Evolutionary conservation across 2,113 vertebrate species (phyloP).

Genomic region (Lepus timidus): DNA sequence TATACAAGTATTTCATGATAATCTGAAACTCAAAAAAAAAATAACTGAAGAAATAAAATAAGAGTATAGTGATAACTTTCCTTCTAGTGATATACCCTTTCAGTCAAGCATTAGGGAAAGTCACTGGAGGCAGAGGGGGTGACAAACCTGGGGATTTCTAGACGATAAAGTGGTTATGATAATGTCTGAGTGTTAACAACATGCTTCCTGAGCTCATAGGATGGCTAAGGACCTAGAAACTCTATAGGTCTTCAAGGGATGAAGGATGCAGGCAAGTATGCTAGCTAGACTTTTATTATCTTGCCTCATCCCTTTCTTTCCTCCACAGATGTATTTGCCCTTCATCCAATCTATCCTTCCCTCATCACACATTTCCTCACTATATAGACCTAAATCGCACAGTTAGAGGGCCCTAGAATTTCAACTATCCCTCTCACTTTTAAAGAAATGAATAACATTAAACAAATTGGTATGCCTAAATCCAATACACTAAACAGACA

Average conservation of each 20-base stretch:
- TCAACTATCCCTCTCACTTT: neutral
- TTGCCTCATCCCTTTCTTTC: neutral
- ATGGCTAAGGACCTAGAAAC: neutral
- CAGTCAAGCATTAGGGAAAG: neutral
- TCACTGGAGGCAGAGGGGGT: neutral
- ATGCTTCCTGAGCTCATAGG: neutral
- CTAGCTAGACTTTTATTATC: neutral
- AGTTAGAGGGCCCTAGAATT: neutral
- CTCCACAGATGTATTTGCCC: neutral
- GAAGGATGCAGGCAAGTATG: neutral
- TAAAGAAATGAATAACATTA: neutral
- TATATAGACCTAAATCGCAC: neutral
- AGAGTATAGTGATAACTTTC: neutral
- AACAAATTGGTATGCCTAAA: neutral
- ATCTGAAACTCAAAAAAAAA: no score
- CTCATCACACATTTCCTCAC: neutral
- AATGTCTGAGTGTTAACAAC: neutral
- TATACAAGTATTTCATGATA: no score
- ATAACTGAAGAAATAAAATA: neutral
- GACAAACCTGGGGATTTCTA: neutral
- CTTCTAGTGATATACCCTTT: neutral
- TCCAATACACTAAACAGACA: neutral
- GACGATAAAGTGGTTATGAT: neutral
- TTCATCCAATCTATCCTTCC: neutral
- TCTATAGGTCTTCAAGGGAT: neutral